Conservation (phyloP, 2,113 vertebrate species). For the Vidua chalybeata region DNA sequence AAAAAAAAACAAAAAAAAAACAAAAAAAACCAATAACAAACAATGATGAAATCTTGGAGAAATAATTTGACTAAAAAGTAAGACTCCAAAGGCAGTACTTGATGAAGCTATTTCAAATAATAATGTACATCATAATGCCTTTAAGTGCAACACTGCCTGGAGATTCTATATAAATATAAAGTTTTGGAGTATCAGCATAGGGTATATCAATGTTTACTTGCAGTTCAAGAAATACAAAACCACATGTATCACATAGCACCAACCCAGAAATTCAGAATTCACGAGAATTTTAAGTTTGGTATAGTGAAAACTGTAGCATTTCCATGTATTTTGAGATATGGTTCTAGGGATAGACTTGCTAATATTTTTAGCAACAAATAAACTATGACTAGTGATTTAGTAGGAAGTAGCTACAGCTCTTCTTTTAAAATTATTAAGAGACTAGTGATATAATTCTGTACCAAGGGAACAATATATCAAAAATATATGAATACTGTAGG, state of each 20-base stretch:
- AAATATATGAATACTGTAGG: neutral
- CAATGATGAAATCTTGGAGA: neutral
- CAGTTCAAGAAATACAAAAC: neutral
- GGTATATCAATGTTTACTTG: neutral
- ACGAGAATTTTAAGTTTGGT: neutral
- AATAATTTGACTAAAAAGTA: neutral
- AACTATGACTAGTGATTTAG: neutral
- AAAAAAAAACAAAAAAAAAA: neutral
- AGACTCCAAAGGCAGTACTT: neutral
- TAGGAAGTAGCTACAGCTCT: neutral
- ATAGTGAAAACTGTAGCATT: neutral
- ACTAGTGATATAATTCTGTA: neutral
- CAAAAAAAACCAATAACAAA: neutral
- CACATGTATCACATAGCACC: neutral
- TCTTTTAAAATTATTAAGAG: neutral
- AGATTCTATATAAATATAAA: neutral
- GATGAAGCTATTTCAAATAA: neutral
- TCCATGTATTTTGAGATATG: neutral
- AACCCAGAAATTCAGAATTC: neutral
- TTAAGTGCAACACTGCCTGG: neutral
- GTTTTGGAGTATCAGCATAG: neutral
- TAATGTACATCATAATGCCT: neutral
- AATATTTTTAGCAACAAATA: slow-evolving; percentile 12
- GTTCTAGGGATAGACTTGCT: neutral
- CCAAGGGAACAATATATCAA: neutral